Evolutionary conservation across 2,113 vertebrate species (phyloP), one percentile per base, ranked within the genome.

Genomic region (Callithrix jacchus): DNA sequence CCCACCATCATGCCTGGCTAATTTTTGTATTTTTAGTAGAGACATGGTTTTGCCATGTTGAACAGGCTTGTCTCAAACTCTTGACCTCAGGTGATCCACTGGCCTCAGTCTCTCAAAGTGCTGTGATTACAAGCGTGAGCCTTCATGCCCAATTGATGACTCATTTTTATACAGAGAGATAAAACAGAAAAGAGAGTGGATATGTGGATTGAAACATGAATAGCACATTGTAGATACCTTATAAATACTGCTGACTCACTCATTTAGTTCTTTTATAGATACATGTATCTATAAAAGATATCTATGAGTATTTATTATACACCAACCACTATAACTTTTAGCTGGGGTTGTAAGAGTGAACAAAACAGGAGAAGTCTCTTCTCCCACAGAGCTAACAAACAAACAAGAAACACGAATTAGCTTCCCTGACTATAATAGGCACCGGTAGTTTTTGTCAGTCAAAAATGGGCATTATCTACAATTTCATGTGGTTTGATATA

Each of bases 331-430:
- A 42, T 23, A 68, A 82, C 27, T n/a, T 70, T 23, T 58, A 95
- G 32, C 42, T 61, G 25, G 37, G 13, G 11, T 20, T 84, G 66
- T 21, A 79, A 86, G 35, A 93, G 5, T 91, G 21, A 92, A 84
- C 56, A 88, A 88, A 93, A 91, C 64, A 85, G 49, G 58, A 80
- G 77, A 95, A 71, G 20, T 58, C 2, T 94, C 73, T 95, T 90
- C 83, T 58, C 58, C 66, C 77, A 68, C 13, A 71, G 18, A 91
- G 40, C 49, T 40, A 89, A 86, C 52, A 91, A 92, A 94, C 76
- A 49, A 80, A 94, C 27, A 77, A 77, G 37, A 94, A 88, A 49
- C 35, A 87, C 16, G 23, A 92, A 92, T 52, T 54, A 74, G 61
- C 20, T 76, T 70, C 71, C 27, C 61, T 32, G 61, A 64, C 27